Evolutionary conservation across 2,113 vertebrate genomes (phyloP), one percentile per base, ranked within the genome.

Genomic region (Speoplatyrhinus poulsoni): DNA sequence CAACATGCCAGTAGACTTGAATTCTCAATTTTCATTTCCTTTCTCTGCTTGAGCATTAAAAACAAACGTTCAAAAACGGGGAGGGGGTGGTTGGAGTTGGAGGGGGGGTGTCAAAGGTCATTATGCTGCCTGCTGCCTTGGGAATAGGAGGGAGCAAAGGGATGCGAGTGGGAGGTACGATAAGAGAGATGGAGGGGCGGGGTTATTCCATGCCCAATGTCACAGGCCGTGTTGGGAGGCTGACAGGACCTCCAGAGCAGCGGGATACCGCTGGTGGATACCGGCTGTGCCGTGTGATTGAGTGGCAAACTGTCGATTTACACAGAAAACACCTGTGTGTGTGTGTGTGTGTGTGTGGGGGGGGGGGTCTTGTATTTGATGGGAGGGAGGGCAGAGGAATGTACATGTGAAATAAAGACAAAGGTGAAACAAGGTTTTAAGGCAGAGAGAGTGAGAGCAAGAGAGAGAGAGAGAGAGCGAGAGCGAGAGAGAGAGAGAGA

Each of bases 21-120:
- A 74, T n/a, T 58, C 52, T 65, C 16, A 4, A 46, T 64, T 70
- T 70, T 50, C 68, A 46, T 64, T 70, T 72, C 54, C 68, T 17
- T 36, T 70, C 26, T 55, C 50, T 32, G 36, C 61, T 54, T 76
- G 49, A 79, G 48, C 61, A 72, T n/a, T 52, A 52, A 52, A 52
- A 15, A 0, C 49, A 52, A 52, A 41, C 63, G 10, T 60, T 32
- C 36, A 63, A 72, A 55, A 63, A 57, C 63, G 32, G 46, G 54
- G 73, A 19, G 68, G 55, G 67, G 58, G 62, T 67, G 71, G 26
- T 26, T 26, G 26, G 26, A 26, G 26, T 26, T 26, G 26, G 26
- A 2, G 47, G 54, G 73, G 52, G 67, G 58, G 63, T 65, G 69
- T 59, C 62, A 79, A 80, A 73, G 65, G 79, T 82, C 70, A 82